Percentiles rank a stretch among this genome's conserved stretches.
phyloP scores from a whole-genome alignment of 2,888 invertebrate species.

The Toxonevra muliebris region DNA sequence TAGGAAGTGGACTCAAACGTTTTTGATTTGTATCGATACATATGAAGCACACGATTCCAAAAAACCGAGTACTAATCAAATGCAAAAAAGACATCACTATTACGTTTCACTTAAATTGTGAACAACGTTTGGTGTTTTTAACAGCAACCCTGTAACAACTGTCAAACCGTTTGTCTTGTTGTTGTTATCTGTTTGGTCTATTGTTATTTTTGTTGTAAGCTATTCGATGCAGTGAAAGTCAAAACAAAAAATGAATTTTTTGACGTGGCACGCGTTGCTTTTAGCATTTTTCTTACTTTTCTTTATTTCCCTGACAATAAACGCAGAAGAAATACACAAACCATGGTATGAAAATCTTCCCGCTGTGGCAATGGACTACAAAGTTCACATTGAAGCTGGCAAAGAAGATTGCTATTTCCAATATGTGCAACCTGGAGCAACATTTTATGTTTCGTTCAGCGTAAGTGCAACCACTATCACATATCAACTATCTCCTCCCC shows the following conservation, averaged over 20 bases:
- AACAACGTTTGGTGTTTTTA: no score
- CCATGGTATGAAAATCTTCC: slow-evolving; percentile 89
- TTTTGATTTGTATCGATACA: no score
- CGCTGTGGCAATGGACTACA: slow-evolving; percentile 95
- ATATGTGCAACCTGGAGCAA: slow-evolving; percentile 90
- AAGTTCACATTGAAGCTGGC: slow-evolving; percentile 93
- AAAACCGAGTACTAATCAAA: no score
- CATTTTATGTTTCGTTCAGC: slow-evolving; percentile 94
- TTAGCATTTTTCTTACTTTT: slow-evolving; percentile 43
- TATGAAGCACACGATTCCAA: no score
- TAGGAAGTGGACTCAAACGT: no score
- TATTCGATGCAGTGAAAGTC: slow-evolving; percentile 33
- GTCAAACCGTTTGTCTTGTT: background rate
- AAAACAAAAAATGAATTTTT: slow-evolving; percentile 45
- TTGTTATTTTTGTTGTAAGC: slow-evolving; percentile 22
- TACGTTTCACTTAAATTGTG: no score
- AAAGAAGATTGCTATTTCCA: slow-evolving; percentile 96
- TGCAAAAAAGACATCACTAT: no score
- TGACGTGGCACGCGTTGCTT: slow-evolving; percentile 60
- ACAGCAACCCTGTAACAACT: slow-evolving; percentile 10
- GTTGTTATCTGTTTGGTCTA: background rate
- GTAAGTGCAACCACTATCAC: slow-evolving; percentile 66
- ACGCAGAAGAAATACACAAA: slow-evolving; percentile 67
- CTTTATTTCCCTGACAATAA: slow-evolving; percentile 43
- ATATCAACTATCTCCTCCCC: no score